Evolutionary conservation across 2,888 invertebrate genomes (phyloP), one percentile per base, ranked within the genome.

Genomic region (Scaptomyza cyrtandrae): DNA sequence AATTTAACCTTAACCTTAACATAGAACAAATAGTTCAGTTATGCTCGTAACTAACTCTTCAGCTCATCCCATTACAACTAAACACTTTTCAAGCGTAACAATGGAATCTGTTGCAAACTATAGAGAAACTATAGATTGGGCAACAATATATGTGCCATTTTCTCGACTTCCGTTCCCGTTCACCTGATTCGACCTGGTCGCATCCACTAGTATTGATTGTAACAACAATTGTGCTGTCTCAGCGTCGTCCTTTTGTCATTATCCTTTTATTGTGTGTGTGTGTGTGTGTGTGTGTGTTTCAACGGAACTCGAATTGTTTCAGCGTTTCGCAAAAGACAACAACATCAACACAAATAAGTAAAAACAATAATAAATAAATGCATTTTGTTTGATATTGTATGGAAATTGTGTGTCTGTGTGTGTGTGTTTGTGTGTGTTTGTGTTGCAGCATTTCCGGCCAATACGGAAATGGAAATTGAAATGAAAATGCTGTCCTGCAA

Each of bases 271-370:
- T 19, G n/a, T 19, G 19, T 19, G 1, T 19, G 19, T 19, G n/a
- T 19, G 19, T 19, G 1, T 19, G 19, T 19, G 19, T 71, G 71
- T 78, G 29, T 64, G 58, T 50, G 61, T 67, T 79, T 76, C 78
- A 79, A 78, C 73, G 76, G 78, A 78, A 76, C 63, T 73, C 70
- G 74, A 73, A 76, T 76, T 77, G 75, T 72, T 75, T 65, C 62
- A 60, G 60, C 48, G 56, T 48, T 48, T 66, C 43, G 45, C 58
- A 64, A 49, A 46, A 46, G 37, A 52, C 62, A 61, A 61, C 43
- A 44, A 35, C 39, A 41, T 16, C 48, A 35, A 24, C 19, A 24
- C 33, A 24, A 24, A 63, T 59, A 60, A 61, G 67, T 76, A 64
- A 73, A 33, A 33, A 50, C 50, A 67, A 62, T 70, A 73, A 71